Conservation (phyloP, 2,797 vertebrate species). For the Crenuchus spilurus region DNA sequence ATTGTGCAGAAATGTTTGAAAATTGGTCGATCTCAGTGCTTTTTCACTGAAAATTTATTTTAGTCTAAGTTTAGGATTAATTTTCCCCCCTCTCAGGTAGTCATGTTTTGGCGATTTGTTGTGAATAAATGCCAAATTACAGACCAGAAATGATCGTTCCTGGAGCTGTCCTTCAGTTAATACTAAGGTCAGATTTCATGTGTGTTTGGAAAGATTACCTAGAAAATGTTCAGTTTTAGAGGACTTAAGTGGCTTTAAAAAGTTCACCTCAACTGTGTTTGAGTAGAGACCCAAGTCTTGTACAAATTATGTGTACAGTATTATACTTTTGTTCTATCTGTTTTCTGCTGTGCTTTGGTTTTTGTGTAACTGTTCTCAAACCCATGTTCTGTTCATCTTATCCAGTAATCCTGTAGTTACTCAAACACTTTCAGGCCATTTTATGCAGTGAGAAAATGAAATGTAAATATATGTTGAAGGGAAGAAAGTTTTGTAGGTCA, state of each 20-base stretch:
- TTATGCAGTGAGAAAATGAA: constrained; percentile 34
- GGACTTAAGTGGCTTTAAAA: neutral
- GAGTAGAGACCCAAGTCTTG: constrained; percentile 77
- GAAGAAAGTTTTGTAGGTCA: constrained; percentile 42
- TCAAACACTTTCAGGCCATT: constrained; percentile 2
- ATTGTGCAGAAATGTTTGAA: too few species aligned
- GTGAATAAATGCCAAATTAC: too few species aligned
- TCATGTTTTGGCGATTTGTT: too few species aligned
- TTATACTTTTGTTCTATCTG: constrained; percentile 78
- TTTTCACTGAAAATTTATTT: too few species aligned
- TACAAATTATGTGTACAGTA: constrained; percentile 82
- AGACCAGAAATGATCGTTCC: too few species aligned
- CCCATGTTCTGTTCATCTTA: constrained; percentile 28
- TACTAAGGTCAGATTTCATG: neutral
- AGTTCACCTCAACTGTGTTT: constrained; percentile 33
- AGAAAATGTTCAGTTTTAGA: neutral
- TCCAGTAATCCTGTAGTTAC: neutral
- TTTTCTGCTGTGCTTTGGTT: constrained; percentile 62
- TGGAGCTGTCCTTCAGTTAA: too few species aligned
- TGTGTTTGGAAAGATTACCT: neutral
- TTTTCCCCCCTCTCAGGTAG: too few species aligned
- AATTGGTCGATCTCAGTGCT: too few species aligned
- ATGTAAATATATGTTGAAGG: constrained; percentile 34
- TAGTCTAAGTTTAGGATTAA: too few species aligned
- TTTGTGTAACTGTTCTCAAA: constrained; percentile 59